These are phyloP conservation scores for Ictidomys tridecemlineatus DNA, from an alignment of 2,113 vertebrate genomes.

Conservation along the genomic window DNA sequence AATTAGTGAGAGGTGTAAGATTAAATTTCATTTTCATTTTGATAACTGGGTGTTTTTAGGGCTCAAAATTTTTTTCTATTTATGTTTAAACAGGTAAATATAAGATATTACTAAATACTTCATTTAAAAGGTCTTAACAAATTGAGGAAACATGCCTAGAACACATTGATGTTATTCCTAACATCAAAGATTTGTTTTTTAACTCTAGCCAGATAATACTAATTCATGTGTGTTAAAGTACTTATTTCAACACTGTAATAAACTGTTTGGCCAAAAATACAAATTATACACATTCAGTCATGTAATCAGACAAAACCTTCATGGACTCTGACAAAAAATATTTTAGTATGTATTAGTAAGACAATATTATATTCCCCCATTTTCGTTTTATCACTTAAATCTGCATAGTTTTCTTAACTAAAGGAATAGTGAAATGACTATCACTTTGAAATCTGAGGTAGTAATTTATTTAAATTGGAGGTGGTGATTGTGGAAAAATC, in stretches of 20 bases:
- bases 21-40: slow-evolving; percentile 46
- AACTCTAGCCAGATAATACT: background rate
- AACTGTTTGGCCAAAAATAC: background rate
- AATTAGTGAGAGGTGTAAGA: background rate
- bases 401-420: slow-evolving; percentile 37
- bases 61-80: background rate
- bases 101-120: background rate
- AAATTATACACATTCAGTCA: background rate
- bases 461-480: slow-evolving; percentile 15
- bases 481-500: background rate
- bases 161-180: background rate
- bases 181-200: slow-evolving; percentile 14
- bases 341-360: background rate
- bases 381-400: background rate
- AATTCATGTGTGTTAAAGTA: background rate
- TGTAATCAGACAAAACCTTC: slow-evolving; percentile 23
- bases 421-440: background rate
- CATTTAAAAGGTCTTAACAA: background rate
- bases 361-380: background rate
- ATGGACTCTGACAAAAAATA: background rate
- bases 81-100: slow-evolving; percentile 8
- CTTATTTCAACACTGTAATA: background rate
- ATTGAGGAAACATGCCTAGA: background rate
- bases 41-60: slow-evolving; percentile 37
- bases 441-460: slow-evolving; percentile 22